Percentiles rank a stretch among this genome's conserved stretches.
phyloP scores from a whole-genome alignment of 2,113 vertebrate species.

The Perognathus longimembris region DNA sequence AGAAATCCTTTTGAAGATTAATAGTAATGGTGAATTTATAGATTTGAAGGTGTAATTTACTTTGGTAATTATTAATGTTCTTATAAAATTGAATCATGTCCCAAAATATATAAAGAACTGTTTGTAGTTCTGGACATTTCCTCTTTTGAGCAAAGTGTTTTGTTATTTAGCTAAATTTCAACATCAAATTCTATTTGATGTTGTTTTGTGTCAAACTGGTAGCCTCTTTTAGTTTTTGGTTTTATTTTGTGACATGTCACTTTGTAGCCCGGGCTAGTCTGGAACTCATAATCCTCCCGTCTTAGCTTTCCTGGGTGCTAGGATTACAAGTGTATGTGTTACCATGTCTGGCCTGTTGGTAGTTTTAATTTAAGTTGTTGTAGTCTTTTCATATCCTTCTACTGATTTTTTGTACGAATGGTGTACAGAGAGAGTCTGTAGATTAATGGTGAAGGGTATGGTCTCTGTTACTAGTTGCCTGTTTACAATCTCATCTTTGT shows the following conservation, averaged over 20 bases:
- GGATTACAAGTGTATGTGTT: not conserved
- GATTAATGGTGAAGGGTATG: not conserved
- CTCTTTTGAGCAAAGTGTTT: not conserved
- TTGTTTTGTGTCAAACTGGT: not conserved
- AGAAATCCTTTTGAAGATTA: not conserved
- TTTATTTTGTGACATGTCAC: not conserved
- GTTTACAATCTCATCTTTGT: slow-evolving; percentile 7
- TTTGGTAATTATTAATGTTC: slow-evolving; percentile 4
- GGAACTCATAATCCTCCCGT: not conserved
- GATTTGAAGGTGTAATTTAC: slow-evolving; percentile 36
- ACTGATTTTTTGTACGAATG: not conserved
- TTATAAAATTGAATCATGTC: not conserved
- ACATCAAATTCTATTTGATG: not conserved
- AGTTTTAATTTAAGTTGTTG: slow-evolving; percentile 17
- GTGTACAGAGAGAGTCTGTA: not conserved
- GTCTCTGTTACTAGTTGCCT: not conserved
- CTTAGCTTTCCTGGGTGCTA: not conserved
- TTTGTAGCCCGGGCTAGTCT: not conserved
- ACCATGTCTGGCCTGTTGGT: not conserved
- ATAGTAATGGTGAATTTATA: not conserved
- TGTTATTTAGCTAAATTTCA: not conserved
- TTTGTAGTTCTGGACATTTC: not conserved
- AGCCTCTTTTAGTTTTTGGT: not conserved
- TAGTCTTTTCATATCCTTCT: not conserved
- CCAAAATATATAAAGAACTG: slow-evolving; percentile 7